Conservation (phyloP, 2,113 vertebrate genomes). For the Thymallus thymallus region DNA sequence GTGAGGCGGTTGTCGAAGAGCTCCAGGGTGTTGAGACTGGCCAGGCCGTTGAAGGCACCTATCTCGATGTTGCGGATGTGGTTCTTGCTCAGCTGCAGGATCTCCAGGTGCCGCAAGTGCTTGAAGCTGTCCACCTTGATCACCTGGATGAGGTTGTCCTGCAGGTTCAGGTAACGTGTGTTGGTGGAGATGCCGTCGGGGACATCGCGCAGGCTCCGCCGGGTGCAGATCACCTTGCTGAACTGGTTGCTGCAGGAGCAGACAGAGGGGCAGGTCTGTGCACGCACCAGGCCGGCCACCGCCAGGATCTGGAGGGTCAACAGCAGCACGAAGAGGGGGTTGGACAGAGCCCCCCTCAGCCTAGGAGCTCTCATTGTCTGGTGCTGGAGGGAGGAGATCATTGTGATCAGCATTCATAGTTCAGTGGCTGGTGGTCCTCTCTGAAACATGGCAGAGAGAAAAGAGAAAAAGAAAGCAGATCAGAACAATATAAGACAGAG, state of each 20-base stretch:
- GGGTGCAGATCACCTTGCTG: constrained; percentile 79
- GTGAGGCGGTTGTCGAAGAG: constrained; percentile 80
- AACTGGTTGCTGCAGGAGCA: constrained; percentile 80
- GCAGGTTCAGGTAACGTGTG: constrained; percentile 78
- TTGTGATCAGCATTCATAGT: constrained; percentile 99
- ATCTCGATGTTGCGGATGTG: constrained; percentile 79
- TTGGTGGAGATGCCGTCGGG: constrained; percentile 79
- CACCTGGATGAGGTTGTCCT: constrained; percentile 78
- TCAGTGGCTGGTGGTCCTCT: constrained; percentile 89
- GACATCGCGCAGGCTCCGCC: constrained; percentile 72
- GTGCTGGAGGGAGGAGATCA: constrained; percentile 98
- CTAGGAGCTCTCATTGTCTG: constrained; percentile 99
- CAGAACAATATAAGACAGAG: not conserved
- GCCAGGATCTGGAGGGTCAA: constrained; percentile 96
- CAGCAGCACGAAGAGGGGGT: constrained; percentile 96
- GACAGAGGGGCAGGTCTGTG: constrained; percentile 76
- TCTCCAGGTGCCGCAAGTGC: constrained; percentile 76
- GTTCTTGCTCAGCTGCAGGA: constrained; percentile 77
- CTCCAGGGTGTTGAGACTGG: constrained; percentile 77
- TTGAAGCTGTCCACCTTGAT: constrained; percentile 81
- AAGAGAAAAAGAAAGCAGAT: constrained; percentile 26
- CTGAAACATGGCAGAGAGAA: constrained; percentile 75
- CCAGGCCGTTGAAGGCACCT: constrained; percentile 76
- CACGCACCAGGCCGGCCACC: constrained; percentile 88
- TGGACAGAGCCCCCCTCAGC: constrained; percentile 98